These are phyloP conservation scores for Pterostichus madidus DNA, from an alignment of 2,888 invertebrate genomes.

Conservation along the genomic window DNA sequence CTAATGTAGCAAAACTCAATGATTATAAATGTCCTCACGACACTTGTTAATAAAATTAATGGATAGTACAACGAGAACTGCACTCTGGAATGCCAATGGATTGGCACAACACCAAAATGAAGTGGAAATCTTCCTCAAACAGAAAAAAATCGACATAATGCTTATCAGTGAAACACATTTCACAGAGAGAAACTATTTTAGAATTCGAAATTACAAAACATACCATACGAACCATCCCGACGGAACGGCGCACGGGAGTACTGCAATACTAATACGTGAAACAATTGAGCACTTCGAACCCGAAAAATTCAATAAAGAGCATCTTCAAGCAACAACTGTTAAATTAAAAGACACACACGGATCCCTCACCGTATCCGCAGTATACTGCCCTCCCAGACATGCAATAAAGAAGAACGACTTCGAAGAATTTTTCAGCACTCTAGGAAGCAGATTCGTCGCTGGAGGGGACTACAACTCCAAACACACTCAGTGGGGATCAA, in stretches of 20 bases:
- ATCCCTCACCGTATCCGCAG: constrained; percentile 13
- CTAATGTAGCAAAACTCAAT: constrained; percentile 60
- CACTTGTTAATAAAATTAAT: no score
- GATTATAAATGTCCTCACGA: no score
- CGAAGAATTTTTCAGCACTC: constrained; percentile 43
- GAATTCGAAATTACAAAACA: constrained; percentile 63
- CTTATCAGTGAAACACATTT: no score
- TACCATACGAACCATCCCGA: constrained; percentile 66
- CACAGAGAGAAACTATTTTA: constrained; percentile 47
- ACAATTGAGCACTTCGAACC: no score
- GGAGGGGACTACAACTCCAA: not conserved
- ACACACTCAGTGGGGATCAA: constrained; percentile 60
- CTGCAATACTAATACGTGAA: no score
- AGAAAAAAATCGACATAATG: no score
- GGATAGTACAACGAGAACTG: constrained; percentile 26
- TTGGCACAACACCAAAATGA: no score
- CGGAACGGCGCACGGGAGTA: constrained; percentile 37
- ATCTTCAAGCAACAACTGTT: not conserved
- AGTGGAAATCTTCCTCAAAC: no score
- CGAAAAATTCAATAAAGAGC: no score
- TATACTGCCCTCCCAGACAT: constrained; percentile 60
- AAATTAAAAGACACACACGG: constrained; percentile 38
- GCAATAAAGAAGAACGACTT: constrained; percentile 34
- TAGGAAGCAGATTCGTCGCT: constrained; percentile 54
- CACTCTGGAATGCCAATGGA: not conserved